Percentiles rank a stretch among this genome's conserved stretches.
Evolutionary conservation across 2,113 vertebrate species (phyloP).

Genomic region (Geothlypis trichas): DNA sequence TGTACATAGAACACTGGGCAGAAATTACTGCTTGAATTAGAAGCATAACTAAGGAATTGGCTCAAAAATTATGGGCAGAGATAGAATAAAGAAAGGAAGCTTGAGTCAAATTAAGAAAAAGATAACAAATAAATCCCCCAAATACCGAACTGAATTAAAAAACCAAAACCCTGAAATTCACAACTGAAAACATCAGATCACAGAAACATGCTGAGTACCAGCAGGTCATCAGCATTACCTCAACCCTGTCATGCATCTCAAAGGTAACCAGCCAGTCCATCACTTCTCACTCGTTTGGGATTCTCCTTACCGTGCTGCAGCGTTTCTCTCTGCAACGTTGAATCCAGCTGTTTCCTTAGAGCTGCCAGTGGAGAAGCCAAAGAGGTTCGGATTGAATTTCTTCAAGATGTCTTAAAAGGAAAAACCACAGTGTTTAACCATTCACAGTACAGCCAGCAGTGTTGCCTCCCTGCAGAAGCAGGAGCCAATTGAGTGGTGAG

Average conservation of each 20-base stretch:
- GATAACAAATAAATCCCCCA: background rate
- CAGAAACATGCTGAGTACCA: background rate
- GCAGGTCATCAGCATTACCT: background rate
- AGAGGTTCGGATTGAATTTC: conserved; percentile 86
- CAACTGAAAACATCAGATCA: background rate
- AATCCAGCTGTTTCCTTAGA: conserved; percentile 73
- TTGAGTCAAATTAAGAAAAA: background rate
- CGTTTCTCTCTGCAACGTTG: conserved; percentile 80
- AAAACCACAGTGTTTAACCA: background rate
- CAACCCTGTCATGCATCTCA: background rate
- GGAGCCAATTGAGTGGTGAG: background rate
- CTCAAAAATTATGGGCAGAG: background rate
- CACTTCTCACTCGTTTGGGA: background rate
- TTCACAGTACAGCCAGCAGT: background rate
- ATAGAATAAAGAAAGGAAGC: background rate
- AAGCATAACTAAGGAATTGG: background rate
- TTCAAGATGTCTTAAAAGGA: conserved; percentile 86
- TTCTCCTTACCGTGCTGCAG: conserved; percentile 80
- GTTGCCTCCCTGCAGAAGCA: rapidly evolving
- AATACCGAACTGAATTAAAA: background rate
- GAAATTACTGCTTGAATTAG: background rate
- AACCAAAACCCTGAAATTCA: rapidly evolving
- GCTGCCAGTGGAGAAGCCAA: conserved; percentile 82
- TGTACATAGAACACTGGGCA: background rate
- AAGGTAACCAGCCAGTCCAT: background rate